phyloP scores from a whole-genome alignment of 2,888 invertebrate genomes.

The Mamestra brassicae region DNA sequence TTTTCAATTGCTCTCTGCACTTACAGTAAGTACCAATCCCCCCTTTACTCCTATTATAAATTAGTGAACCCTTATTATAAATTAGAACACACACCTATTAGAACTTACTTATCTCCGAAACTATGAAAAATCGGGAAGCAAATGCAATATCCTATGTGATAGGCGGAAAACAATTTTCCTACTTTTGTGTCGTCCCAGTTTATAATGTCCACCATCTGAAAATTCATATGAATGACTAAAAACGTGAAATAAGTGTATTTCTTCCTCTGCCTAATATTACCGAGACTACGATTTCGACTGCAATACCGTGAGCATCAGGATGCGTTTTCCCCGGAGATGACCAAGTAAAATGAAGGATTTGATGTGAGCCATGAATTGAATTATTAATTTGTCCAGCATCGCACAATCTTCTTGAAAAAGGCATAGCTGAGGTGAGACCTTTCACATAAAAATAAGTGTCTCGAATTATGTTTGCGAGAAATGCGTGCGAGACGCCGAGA shows the following conservation, averaged over 20 bases:
- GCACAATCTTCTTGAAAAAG: background rate
- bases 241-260: background rate
- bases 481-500: background rate
- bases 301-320: too few species aligned
- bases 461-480: background rate
- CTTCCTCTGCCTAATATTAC: background rate
- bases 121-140: slow-evolving; percentile 88
- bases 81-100: too few species aligned
- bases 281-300: background rate
- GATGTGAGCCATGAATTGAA: background rate
- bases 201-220: slow-evolving; percentile 79
- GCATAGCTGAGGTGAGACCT: background rate
- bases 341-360: background rate
- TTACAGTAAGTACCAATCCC: too few species aligned
- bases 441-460: background rate
- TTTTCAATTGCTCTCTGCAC: too few species aligned
- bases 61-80: too few species aligned
- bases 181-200: slow-evolving; percentile 84
- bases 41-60: too few species aligned
- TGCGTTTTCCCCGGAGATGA: background rate
- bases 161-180: slow-evolving; percentile 82
- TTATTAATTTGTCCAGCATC: background rate
- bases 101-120: slow-evolving; percentile 82
- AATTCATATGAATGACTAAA: slow-evolving; percentile 37
- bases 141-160: slow-evolving; percentile 86